Percentiles rank a stretch among this genome's conserved stretches.
phyloP scores from a whole-genome alignment of 2,888 invertebrate genomes.

The Hypomecis punctinalis region DNA sequence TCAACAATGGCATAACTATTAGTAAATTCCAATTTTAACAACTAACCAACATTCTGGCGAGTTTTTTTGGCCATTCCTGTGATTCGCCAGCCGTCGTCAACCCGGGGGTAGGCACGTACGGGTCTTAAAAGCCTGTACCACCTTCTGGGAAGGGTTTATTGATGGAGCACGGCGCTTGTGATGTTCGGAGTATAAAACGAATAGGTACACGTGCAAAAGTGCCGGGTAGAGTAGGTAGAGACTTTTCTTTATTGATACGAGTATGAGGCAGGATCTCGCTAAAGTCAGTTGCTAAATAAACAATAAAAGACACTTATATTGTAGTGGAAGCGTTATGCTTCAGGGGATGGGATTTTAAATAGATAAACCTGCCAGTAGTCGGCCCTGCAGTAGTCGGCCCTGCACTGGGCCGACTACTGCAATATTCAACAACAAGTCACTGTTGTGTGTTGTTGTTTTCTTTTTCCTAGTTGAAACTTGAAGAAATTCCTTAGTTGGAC shows the following conservation, averaged over 20 bases:
- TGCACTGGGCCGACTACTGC: no score
- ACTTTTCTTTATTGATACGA: not conserved
- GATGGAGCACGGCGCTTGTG: not conserved
- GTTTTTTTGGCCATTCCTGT: slow-evolving; percentile 7
- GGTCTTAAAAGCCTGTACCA: not conserved
- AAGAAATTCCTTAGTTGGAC: no score
- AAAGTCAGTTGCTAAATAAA: no score
- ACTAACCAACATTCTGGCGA: not conserved
- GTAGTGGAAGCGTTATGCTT: no score
- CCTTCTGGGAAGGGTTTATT: slow-evolving; percentile 10
- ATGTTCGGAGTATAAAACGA: not conserved
- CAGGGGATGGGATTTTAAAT: no score
- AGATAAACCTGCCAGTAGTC: no score
- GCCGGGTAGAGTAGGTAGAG: not conserved
- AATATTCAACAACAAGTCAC: no score
- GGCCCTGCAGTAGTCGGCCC: no score
- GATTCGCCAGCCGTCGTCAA: slow-evolving; percentile 11
- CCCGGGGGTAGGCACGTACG: slow-evolving; percentile 7
- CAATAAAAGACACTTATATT: no score
- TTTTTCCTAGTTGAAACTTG: no score
- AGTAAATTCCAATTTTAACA: slow-evolving; percentile 7
- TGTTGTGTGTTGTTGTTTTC: no score
- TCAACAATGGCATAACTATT: not conserved
- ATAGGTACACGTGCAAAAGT: not conserved
- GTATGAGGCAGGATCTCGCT: no score